These are phyloP conservation scores for Pogonomyrmex californicus DNA, from an alignment of 1,140 invertebrate genomes.

Conservation along the genomic window DNA sequence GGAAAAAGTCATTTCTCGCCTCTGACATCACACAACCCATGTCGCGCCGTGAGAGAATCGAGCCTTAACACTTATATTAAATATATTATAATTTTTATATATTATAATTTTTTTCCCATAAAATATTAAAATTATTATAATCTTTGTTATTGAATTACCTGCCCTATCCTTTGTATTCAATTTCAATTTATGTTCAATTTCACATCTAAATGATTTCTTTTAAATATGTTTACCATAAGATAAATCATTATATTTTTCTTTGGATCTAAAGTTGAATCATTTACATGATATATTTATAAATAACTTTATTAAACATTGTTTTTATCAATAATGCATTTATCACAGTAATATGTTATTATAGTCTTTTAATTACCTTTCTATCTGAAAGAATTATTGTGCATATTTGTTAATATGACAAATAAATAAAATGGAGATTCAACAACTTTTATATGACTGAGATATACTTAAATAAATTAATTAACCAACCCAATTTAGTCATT, in stretches of 20 bases:
- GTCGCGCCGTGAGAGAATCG: no score
- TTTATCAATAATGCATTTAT: constrained; percentile 73
- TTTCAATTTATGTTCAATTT: constrained; percentile 61
- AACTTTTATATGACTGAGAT: constrained; percentile 9
- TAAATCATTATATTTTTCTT: constrained; percentile 65
- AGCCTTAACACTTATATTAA: not conserved
- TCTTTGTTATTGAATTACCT: constrained; percentile 55
- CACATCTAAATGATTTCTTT: constrained; percentile 42
- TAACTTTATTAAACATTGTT: constrained; percentile 64
- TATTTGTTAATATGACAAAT: constrained; percentile 33
- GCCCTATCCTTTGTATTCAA: constrained; percentile 53
- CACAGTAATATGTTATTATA: constrained; percentile 74
- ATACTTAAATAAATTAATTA: not conserved
- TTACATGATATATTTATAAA: constrained; percentile 69
- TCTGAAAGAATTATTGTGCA: constrained; percentile 61
- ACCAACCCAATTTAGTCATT: constrained; percentile 86
- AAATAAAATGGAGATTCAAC: constrained; percentile 26
- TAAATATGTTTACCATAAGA: constrained; percentile 65
- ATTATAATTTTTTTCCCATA: not conserved
- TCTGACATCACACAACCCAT: no score
- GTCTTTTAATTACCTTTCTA: constrained; percentile 58
- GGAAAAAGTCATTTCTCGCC: no score
- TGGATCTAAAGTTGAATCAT: constrained; percentile 70
- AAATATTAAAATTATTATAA: constrained; percentile 40
- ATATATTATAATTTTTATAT: not conserved